A percentile compares a stretch with the other conserved stretches of the same genome.
phyloP scores from a whole-genome alignment of 1,140 invertebrate genomes.

The Sinonovacula constricta region DNA sequence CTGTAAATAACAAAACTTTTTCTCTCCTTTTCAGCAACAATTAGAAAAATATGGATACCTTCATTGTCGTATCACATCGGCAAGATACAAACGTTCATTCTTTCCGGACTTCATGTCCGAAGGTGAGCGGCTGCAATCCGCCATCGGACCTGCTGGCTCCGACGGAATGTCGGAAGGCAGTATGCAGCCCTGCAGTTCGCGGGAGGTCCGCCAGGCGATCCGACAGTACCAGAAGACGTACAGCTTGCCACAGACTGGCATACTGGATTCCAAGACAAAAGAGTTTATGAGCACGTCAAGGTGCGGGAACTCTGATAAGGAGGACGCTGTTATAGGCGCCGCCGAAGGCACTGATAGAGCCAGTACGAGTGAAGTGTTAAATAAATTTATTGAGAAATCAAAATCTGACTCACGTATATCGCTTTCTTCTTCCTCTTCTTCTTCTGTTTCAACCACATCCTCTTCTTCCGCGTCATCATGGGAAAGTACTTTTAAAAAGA shows the following conservation, averaged over 20 bases:
- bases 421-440: no score
- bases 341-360: conserved; percentile 10
- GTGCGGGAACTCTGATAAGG: conserved; percentile 78
- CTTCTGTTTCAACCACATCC: background rate
- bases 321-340: conserved; percentile 33
- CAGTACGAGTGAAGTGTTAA: background rate
- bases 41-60: conserved; percentile 51
- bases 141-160: background rate
- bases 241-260: conserved; percentile 74
- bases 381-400: conserved; percentile 16
- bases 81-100: conserved; percentile 24
- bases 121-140: background rate
- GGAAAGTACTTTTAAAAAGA: conserved; percentile 45
- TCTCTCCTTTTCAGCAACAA: conserved; percentile 48
- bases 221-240: conserved; percentile 76
- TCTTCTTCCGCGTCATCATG: background rate
- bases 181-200: conserved; percentile 58
- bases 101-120: conserved; percentile 33
- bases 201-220: conserved; percentile 68
- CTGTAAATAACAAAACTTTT: no score
- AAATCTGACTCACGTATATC: background rate
- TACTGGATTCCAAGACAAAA: conserved; percentile 74
- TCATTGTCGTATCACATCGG: conserved; percentile 35
- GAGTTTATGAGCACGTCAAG: conserved; percentile 76
- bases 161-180: conserved; percentile 9